Conservation (phyloP, 1,140 invertebrate species). For the Caenorhabditis tropicalis region DNA sequence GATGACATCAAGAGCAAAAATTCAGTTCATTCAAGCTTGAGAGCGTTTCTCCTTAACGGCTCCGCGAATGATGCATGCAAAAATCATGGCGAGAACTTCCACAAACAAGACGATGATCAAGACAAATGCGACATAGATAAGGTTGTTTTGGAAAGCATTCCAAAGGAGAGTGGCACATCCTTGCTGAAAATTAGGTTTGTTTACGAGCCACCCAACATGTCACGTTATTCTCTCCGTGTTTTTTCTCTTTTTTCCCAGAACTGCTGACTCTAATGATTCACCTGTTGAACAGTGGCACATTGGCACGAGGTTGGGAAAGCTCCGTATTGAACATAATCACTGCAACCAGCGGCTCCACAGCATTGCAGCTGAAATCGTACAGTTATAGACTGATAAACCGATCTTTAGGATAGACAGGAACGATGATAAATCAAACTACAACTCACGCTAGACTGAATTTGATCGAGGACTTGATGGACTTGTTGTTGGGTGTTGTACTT, state of each 20-base stretch:
- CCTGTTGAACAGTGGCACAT: not conserved
- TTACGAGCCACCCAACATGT: not conserved
- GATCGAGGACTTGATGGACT: not conserved
- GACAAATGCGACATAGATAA: slow-evolving; percentile 44
- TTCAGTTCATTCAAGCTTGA: not conserved
- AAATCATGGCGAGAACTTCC: slow-evolving; percentile 52
- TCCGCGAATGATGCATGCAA: slow-evolving; percentile 41
- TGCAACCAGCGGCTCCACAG: slow-evolving; percentile 49
- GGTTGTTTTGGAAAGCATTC: slow-evolving; percentile 23
- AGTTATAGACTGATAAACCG: not conserved
- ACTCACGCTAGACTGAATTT: slow-evolving; percentile 46
- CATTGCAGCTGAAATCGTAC: slow-evolving; percentile 39
- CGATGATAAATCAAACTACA: not conserved
- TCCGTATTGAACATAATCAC: slow-evolving; percentile 11
- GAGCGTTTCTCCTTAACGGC: slow-evolving; percentile 49
- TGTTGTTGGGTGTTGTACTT: slow-evolving; percentile 35
- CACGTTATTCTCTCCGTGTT: not conserved
- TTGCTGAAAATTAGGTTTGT: slow-evolving; percentile 41
- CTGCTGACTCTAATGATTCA: not conserved
- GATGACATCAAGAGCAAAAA: not conserved
- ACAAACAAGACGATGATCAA: slow-evolving; percentile 41
- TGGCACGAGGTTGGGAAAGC: slow-evolving; percentile 9
- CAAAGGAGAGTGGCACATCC: slow-evolving; percentile 46
- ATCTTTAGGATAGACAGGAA: not conserved
- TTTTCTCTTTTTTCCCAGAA: not conserved